Evolutionary conservation across 2,797 vertebrate genomes (phyloP), one percentile per base, ranked within the genome.

Genomic region (Dipus sagitta): DNA sequence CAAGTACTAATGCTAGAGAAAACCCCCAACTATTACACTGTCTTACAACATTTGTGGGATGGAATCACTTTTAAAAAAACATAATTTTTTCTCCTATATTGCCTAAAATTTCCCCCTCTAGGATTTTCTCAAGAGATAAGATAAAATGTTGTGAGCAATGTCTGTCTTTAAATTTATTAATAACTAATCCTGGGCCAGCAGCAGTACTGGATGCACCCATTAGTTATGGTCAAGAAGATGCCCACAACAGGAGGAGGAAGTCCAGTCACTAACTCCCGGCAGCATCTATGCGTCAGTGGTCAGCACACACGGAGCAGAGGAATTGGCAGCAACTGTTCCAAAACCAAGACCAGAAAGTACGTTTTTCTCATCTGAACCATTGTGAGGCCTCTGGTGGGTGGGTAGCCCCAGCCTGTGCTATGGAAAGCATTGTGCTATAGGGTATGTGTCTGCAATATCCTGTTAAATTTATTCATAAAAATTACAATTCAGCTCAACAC

Each of bases 101-200:
- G 4, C 38, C 32, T 54, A 96, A 0, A 68, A 17, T 78, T 96
- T 65, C 20, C 86, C 76, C 80, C 74, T n/a, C 78, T 94, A 93
- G 80, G 58, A 68, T 65, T 91, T 83, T 77, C 91, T 96, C 68
- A 79, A 54, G 64, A 88, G 68, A 42, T 30, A 60, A 86, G 67
- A 92, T 52, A n/a, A 30, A 89, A 74, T 92, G 77, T 32, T 67
- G 76, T 84, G 52, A 86, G 60, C 23, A 62, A 2, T 80, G 76
- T 89, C 92, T 94, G 96, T 52, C 52, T 94, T 23, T 91, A 47
- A 93, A 93, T 88, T 67, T 60, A 76, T 93, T 86, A 95, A 96
- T 96, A 95, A 95, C 15, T 47, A 68, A 64, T 24, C 54, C 88
- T 85, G 94, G 92, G 30, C 83, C 23, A 26, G 5, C 23, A 26